These are phyloP conservation scores for Hassar affinis DNA, from an alignment of 2,113 vertebrate species.

Conservation along the genomic window DNA sequence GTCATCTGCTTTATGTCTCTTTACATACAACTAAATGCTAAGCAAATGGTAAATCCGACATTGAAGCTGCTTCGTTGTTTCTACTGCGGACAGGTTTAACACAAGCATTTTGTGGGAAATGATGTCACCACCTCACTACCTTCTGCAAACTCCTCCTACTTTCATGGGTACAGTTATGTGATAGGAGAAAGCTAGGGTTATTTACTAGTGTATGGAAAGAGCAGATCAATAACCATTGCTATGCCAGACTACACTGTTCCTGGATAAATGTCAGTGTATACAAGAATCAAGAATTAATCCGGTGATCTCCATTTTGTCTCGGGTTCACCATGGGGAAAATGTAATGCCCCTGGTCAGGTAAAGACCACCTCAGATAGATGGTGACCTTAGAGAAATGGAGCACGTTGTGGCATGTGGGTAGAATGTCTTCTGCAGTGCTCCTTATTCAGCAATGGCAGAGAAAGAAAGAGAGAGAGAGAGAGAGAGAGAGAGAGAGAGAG, in stretches of 20 bases:
- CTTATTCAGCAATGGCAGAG: not conserved
- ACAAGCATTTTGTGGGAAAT: not conserved
- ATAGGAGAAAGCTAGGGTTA: not conserved
- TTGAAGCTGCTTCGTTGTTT: not conserved
- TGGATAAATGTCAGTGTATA: not conserved
- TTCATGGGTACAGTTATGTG: constrained; percentile 1
- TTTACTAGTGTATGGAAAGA: not conserved
- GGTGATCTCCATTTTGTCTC: constrained; percentile 2
- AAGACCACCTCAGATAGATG: constrained; percentile 21
- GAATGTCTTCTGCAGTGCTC: not conserved
- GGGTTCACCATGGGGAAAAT: constrained; percentile 8
- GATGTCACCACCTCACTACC: not conserved
- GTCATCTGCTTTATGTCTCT: not conserved
- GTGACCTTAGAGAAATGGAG: constrained; percentile 35
- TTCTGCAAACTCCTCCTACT: not conserved
- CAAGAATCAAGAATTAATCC: not conserved
- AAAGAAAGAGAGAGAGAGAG: constrained; percentile 2
- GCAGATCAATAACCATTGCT: not conserved
- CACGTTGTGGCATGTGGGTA: constrained; percentile 44
- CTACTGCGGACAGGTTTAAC: not conserved
- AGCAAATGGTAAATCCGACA: not conserved
- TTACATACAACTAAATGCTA: not conserved
- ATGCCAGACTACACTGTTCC: not conserved
- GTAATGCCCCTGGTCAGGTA: constrained; percentile 23
- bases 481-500: constrained; percentile 3